These are phyloP conservation scores for Heliconius charithonia DNA, from an alignment of 2,888 invertebrate species.

Conservation along the genomic window DNA sequence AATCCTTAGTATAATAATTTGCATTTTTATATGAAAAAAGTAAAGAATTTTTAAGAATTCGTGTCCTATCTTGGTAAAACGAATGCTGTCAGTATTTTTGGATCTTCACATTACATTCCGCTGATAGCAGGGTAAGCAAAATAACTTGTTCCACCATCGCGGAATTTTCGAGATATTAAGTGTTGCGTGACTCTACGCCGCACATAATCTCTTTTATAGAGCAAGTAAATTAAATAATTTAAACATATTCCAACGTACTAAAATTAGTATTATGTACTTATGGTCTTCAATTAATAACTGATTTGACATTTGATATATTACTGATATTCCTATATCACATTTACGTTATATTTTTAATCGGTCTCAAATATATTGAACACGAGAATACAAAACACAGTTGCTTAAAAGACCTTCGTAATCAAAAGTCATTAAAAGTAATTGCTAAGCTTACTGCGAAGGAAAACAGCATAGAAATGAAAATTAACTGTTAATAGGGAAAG, in stretches of 20 bases:
- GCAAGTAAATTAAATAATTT: not conserved
- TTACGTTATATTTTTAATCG: not conserved
- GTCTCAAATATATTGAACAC: not conserved
- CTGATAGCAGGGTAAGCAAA: too few species aligned
- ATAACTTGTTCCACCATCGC: too few species aligned
- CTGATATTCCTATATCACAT: not conserved
- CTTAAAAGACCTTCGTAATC: constrained; percentile 29
- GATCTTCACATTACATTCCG: too few species aligned
- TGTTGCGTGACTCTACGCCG: not conserved
- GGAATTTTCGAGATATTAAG: not conserved
- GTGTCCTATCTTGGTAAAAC: too few species aligned
- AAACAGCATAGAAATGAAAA: constrained; percentile 28
- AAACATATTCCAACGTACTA: not conserved
- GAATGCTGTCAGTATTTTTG: too few species aligned
- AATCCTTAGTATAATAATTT: too few species aligned
- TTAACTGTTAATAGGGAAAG: constrained; percentile 27
- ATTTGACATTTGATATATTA: not conserved
- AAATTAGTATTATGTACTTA: too few species aligned
- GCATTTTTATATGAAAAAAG: too few species aligned
- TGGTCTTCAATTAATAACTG: too few species aligned
- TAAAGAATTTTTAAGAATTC: too few species aligned
- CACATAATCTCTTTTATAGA: not conserved
- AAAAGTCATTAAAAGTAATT: constrained; percentile 35
- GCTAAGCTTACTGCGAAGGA: constrained; percentile 29
- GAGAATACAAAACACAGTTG: constrained; percentile 2